Percentiles rank a stretch among this genome's conserved stretches.
Conservation (phyloP, 2,888 invertebrate genomes). For the Omphaloscelis lunosa region DNA sequence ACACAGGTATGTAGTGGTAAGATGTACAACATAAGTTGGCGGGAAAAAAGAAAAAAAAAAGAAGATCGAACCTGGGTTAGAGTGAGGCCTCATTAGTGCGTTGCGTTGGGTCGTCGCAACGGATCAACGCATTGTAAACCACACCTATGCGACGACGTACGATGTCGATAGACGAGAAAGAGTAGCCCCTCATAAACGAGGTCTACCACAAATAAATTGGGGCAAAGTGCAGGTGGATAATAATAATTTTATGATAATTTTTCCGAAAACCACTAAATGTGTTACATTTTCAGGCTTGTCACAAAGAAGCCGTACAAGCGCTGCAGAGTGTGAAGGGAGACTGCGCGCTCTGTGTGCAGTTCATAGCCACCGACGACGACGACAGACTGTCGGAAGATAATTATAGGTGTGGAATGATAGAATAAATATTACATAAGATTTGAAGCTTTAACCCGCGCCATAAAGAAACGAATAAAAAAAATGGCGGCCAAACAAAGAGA, state of each 20-base stretch:
- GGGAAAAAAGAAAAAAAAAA: no score
- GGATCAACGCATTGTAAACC: no score
- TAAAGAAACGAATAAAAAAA: neutral
- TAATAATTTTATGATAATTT: no score
- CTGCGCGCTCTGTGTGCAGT: conserved; percentile 94
- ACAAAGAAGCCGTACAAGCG: conserved; percentile 95
- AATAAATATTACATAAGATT: neutral
- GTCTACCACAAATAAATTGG: no score
- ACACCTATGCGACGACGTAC: no score
- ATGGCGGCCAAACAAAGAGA: neutral
- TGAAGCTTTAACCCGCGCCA: neutral
- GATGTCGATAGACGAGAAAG: no score
- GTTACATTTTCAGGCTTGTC: conserved; percentile 90
- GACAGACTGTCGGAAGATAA: conserved; percentile 91
- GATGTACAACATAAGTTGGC: no score
- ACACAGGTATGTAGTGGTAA: conserved; percentile 88
- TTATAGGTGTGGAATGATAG: conserved; percentile 79
- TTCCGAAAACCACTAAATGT: neutral
- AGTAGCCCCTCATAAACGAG: no score
- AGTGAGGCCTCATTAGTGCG: no score
- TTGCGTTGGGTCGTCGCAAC: no score
- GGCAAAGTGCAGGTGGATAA: no score
- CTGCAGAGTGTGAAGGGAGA: conserved; percentile 94
- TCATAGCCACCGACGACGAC: conserved; percentile 94
- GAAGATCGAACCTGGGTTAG: no score